Base-by-base conservation (phyloP, 2,888 invertebrate genomes). In the Ashinkailepas kermadecensis region DNA sequence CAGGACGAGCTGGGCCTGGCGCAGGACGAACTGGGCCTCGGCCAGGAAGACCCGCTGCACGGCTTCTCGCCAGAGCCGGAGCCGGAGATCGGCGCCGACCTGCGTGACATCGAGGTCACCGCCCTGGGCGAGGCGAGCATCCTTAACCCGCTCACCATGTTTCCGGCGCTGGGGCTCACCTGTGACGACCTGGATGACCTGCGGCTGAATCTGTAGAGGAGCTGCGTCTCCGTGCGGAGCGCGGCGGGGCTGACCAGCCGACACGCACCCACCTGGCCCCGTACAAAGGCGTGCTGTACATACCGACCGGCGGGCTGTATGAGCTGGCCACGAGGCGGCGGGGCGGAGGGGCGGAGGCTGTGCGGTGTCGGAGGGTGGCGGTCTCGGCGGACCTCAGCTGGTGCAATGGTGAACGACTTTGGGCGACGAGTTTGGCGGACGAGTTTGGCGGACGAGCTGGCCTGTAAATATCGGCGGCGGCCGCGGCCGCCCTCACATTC, bases 101-200 rank as follows among this genome's bases (percentile, higher is more conserved):
- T 79, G 58, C 23, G 23, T 13, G 79, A 79, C 58, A 79, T 79
- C 58, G 79, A 58, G 58, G 58, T 79, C 25, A 58, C 58, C 15
- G 58, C 79, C 0, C 79, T 79, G 23, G 79, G 25, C 57, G 58
- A 58, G 79, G 6, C 25, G 15, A 7, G 13, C 12, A 58, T 79
- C 58, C 57, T 79, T 23, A 79, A 59, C 79, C 58, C 58, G 58
- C 58, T 79, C 23, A n/a, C 57, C 15, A 58, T 79, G 79, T 79
- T 79, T 58, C 79, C 79, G 23, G 25, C 79, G 58, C 79, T 79
- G 79, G 79, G 58, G 0, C 79, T 79, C 13, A 79, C 79, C 58
- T 79, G 79, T 25, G 79, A 79, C 58, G 79, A 79, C 58, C 25
- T 79, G 13, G 58, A 79, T 21, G 74, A 74, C 15, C 74, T 74